Conservation (phyloP, 2,113 vertebrate species). For the Rhineura floridana region DNA sequence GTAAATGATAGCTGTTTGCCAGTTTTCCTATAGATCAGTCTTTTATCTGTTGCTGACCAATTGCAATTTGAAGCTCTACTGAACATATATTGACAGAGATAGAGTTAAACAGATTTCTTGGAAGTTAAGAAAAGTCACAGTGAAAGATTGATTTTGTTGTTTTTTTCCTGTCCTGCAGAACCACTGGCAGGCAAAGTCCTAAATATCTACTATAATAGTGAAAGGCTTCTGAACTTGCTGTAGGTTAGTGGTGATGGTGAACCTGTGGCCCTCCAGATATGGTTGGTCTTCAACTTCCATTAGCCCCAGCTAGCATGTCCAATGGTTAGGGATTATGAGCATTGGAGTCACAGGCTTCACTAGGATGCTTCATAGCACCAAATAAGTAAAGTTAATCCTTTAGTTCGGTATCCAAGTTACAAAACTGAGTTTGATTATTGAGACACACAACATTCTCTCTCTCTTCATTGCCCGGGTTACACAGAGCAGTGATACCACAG, state of each 20-base stretch:
- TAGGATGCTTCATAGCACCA: neutral
- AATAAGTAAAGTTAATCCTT: neutral
- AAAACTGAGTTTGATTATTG: neutral
- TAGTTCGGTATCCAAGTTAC: neutral
- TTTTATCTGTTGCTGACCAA: constrained; percentile 32
- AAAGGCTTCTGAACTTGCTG: neutral
- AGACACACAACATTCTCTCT: neutral
- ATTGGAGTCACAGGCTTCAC: neutral
- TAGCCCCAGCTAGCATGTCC: neutral
- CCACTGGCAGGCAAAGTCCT: neutral
- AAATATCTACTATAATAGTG: neutral
- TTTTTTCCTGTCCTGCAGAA: neutral
- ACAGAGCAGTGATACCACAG: neutral
- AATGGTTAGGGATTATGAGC: neutral
- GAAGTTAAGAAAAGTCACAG: constrained; percentile 3
- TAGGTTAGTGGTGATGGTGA: neutral
- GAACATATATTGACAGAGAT: constrained; percentile 24
- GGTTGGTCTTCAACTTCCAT: neutral
- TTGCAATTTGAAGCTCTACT: constrained; percentile 32
- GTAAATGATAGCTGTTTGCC: constrained; percentile 17
- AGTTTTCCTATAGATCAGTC: constrained; percentile 19
- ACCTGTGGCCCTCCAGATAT: neutral
- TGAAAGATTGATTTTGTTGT: neutral
- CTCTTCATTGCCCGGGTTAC: neutral
- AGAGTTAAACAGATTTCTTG: constrained; percentile 22